Evolutionary conservation across 2,113 vertebrate species (phyloP).

Genomic region (Aegithalos caudatus): DNA sequence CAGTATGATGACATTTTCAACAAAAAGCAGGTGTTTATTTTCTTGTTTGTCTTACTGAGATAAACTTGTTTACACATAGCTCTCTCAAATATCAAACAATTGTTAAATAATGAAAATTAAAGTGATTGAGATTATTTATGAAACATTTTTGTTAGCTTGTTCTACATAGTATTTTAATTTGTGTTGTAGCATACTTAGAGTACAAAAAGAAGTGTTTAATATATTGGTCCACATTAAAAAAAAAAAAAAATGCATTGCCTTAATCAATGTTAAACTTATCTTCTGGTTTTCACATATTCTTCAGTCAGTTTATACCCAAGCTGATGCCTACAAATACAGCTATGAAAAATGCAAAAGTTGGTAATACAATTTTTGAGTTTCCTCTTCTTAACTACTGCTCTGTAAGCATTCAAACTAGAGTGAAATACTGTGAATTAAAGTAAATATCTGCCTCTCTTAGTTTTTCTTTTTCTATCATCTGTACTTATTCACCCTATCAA

Average conservation of each 20-base stretch:
- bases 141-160: not conserved
- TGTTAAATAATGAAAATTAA: slow-evolving; percentile 7
- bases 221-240: not conserved
- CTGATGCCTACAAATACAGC: not conserved
- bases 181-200: not conserved
- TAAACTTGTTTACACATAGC: slow-evolving; percentile 7
- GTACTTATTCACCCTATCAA: not conserved
- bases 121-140: not conserved
- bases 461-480: not conserved
- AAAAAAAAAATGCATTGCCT: not conserved
- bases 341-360: not conserved
- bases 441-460: not conserved
- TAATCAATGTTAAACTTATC: not conserved
- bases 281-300: not conserved
- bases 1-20: slow-evolving; percentile 46
- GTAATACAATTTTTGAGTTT: not conserved
- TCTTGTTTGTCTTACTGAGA: slow-evolving; percentile 27
- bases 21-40: not conserved
- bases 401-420: not conserved
- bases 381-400: not conserved
- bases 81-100: slow-evolving; percentile 14
- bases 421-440: not conserved
- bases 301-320: not conserved
- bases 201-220: not conserved
- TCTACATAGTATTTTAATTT: not conserved